Percentiles rank a stretch among this genome's conserved stretches.
phyloP scores from a whole-genome alignment of 2,797 vertebrate species.

The Xyrichtys novacula region DNA sequence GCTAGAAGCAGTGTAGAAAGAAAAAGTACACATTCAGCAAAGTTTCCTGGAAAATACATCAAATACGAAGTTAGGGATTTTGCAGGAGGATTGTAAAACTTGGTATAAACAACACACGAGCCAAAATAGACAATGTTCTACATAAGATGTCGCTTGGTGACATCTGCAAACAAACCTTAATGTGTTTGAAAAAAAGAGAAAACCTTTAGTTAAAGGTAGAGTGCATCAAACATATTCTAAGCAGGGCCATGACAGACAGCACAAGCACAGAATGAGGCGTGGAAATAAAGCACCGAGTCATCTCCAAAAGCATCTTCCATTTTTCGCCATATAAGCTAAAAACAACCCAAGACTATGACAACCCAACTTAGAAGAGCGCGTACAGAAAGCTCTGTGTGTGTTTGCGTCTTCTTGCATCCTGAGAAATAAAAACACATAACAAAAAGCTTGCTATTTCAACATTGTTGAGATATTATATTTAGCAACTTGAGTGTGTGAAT shows the following conservation, averaged over 20 bases:
- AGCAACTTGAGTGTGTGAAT: constrained; percentile 10
- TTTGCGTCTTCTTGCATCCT: constrained; percentile 35
- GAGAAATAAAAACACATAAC: constrained; percentile 28
- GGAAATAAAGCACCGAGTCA: constrained; percentile 43
- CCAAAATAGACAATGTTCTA: constrained; percentile 90
- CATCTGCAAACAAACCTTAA: constrained; percentile 50
- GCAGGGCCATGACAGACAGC: constrained; percentile 88
- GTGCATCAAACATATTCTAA: constrained; percentile 37
- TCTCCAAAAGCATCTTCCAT: constrained; percentile 39
- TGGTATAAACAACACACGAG: constrained; percentile 51
- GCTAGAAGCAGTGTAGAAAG: constrained; percentile 5
- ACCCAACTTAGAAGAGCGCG: constrained; percentile 26
- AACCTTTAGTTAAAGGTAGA: constrained; percentile 36
- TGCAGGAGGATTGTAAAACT: constrained; percentile 14
- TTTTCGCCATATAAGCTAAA: constrained; percentile 42
- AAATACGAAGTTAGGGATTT: constrained; percentile 21
- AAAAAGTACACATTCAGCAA: constrained; percentile 30
- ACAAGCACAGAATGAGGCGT: constrained; percentile 88
- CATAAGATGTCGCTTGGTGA: constrained; percentile 89
- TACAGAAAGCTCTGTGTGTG: constrained; percentile 31
- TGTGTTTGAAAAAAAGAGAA: constrained; percentile 35
- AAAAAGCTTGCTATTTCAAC: constrained; percentile 14
- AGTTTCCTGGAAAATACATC: constrained; percentile 29
- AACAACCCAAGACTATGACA: constrained; percentile 42
- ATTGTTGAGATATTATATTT: constrained; percentile 40